Conservation (phyloP, 2,113 vertebrate species). For the Narcine bancroftii region DNA sequence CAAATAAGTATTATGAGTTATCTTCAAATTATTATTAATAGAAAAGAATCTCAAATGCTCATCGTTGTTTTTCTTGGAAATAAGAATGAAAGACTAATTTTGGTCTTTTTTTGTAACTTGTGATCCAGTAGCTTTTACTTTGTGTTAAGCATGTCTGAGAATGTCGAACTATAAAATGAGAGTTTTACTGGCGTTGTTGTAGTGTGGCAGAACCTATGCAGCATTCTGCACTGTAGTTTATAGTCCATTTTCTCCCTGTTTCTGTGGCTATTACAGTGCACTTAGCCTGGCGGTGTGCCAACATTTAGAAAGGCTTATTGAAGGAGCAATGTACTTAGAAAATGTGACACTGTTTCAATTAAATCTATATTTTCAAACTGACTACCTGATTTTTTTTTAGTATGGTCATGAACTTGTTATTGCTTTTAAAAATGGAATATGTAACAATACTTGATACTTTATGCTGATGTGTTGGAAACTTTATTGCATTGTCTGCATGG, state of each 20-base stretch:
- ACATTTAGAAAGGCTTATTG: slow-evolving; percentile 24
- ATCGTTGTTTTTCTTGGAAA: not conserved
- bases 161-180: slow-evolving; percentile 32
- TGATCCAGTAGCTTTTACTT: not conserved
- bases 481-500: not conserved
- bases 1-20: not conserved
- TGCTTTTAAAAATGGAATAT: not conserved
- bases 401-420: not conserved
- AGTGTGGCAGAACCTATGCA: slow-evolving; percentile 17
- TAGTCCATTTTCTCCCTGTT: slow-evolving; percentile 32
- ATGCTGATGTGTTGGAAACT: not conserved
- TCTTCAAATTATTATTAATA: not conserved
- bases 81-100: slow-evolving; percentile 12
- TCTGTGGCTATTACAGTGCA: slow-evolving; percentile 36
- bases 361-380: slow-evolving; percentile 26
- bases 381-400: not conserved
- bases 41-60: not conserved
- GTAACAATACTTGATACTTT: not conserved
- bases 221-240: slow-evolving; percentile 29
- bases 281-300: slow-evolving; percentile 30
- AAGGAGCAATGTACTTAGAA: not conserved
- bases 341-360: slow-evolving; percentile 18
- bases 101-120: not conserved
- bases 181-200: slow-evolving; percentile 9
- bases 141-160: slow-evolving; percentile 16